phyloP scores from a whole-genome alignment of 2,797 vertebrate genomes.

The Ptychadena robeensis region DNA sequence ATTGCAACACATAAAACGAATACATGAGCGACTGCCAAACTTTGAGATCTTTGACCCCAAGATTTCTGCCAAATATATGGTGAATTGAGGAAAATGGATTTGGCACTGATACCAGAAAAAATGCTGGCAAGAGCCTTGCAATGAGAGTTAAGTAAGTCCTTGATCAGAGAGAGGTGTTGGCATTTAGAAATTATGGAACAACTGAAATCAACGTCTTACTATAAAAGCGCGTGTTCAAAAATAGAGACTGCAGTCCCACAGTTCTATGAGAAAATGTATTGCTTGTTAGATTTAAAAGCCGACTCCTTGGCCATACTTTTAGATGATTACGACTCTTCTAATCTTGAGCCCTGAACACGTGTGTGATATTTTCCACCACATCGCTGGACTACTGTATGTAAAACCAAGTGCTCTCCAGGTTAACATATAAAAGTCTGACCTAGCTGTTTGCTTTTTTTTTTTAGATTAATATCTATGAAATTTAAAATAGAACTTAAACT shows the following conservation, averaged over 20 bases:
- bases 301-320: neutral
- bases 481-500: constrained; percentile 43
- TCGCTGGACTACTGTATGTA: constrained; percentile 19
- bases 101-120: constrained; percentile 28
- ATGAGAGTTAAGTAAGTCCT: constrained; percentile 11
- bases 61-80: constrained; percentile 29
- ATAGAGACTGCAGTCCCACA: neutral
- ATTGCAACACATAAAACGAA: constrained; percentile 25
- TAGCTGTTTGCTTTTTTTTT: constrained; percentile 34
- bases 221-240: neutral
- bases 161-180: constrained; percentile 39
- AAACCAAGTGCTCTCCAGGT: neutral
- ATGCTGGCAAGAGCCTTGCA: constrained; percentile 18
- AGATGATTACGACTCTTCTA: neutral
- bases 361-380: constrained; percentile 23
- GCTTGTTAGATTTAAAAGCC: constrained; percentile 1
- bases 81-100: constrained; percentile 37
- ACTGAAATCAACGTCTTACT: constrained; percentile 4
- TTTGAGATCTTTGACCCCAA: constrained; percentile 28
- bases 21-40: constrained; percentile 22
- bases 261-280: constrained; percentile 1
- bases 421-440: constrained; percentile 18
- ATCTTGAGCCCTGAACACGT: neutral
- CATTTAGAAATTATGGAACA: constrained; percentile 38
- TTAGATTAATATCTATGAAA: constrained; percentile 42